These are phyloP conservation scores for Bombyx mandarina DNA, from an alignment of 1,140 invertebrate species.

Conservation along the genomic window DNA sequence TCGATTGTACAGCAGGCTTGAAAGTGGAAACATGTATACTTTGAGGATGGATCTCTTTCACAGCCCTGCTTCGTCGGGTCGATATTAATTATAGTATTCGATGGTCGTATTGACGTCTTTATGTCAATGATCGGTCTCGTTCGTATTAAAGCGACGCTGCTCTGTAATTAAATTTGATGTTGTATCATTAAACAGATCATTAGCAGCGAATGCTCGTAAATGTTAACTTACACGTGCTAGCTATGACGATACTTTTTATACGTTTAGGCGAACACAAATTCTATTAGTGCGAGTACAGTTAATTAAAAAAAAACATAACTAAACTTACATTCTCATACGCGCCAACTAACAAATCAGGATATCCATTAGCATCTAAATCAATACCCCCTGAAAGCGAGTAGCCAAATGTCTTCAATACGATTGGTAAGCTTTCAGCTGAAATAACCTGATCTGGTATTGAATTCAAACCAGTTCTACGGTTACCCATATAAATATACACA, in stretches of 20 bases:
- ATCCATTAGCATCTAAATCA: slow-evolving; percentile 92
- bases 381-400: slow-evolving; percentile 90
- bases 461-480: slow-evolving; percentile 78
- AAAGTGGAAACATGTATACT: slow-evolving; percentile 90
- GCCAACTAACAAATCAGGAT: slow-evolving; percentile 92
- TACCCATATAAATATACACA: slow-evolving; percentile 91
- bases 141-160: slow-evolving; percentile 80
- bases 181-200: too few species aligned
- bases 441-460: slow-evolving; percentile 80
- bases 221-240: too few species aligned
- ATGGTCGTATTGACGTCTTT: slow-evolving; percentile 73
- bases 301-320: not conserved
- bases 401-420: slow-evolving; percentile 83
- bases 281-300: not conserved
- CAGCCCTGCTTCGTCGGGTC: slow-evolving; percentile 86
- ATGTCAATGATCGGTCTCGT: slow-evolving; percentile 91
- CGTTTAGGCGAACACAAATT: not conserved
- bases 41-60: slow-evolving; percentile 73
- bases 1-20: slow-evolving; percentile 88
- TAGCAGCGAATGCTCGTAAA: too few species aligned
- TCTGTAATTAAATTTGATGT: slow-evolving; percentile 44
- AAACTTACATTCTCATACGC: slow-evolving; percentile 81
- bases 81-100: slow-evolving; percentile 78
- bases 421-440: slow-evolving; percentile 52
- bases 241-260: not conserved